phyloP scores from a whole-genome alignment of 2,113 vertebrate genomes.

The Ceyx melanurus region DNA sequence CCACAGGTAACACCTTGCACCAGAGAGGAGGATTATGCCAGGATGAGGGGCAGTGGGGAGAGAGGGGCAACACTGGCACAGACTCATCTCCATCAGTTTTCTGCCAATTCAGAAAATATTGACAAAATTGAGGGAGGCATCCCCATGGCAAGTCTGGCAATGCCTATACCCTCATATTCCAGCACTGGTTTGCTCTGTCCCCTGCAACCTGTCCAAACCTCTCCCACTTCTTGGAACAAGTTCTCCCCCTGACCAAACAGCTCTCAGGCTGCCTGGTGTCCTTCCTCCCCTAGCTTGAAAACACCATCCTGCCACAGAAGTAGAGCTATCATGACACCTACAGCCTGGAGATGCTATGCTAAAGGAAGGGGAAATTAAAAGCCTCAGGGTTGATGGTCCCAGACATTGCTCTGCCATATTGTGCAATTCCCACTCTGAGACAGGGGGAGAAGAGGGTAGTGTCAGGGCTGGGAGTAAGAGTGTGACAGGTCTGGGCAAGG shows the following conservation, averaged over 20 bases:
- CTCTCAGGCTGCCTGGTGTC: neutral
- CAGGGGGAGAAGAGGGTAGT: accelerated
- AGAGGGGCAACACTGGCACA: neutral
- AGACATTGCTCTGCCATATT: accelerated
- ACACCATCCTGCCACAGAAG: neutral
- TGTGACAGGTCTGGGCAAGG: neutral
- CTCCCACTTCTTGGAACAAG: neutral
- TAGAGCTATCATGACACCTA: neutral
- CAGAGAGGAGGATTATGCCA: neutral
- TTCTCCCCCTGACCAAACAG: neutral
- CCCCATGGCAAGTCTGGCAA: accelerated
- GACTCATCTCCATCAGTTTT: neutral
- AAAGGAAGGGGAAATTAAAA: neutral
- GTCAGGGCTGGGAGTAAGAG: neutral
- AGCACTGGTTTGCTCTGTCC: accelerated
- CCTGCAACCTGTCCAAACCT: neutral
- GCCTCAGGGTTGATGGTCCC: neutral
- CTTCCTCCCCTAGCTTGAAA: neutral
- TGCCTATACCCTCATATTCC: neutral
- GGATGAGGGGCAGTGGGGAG: neutral
- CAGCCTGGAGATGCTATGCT: neutral
- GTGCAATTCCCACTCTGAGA: neutral
- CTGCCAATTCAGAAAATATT: neutral
- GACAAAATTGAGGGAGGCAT: neutral
- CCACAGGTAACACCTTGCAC: neutral